Conservation (phyloP, 2,888 invertebrate species). For the Anagyrus pseudococci region DNA sequence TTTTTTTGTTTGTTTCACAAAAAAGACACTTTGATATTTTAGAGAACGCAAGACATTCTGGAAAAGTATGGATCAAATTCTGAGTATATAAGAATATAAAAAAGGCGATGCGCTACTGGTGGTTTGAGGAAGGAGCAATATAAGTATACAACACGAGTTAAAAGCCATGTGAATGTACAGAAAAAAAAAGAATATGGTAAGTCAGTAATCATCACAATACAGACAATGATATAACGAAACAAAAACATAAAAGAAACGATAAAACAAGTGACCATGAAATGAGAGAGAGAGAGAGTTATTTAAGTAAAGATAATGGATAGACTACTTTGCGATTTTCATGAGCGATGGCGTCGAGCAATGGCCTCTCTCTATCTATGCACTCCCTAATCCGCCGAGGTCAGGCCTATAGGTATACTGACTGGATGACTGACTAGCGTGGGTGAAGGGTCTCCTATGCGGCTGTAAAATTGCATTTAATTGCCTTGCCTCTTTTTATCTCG, state of each 20-base stretch:
- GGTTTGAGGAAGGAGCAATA: conserved; percentile 7
- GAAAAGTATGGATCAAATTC: conserved; percentile 7
- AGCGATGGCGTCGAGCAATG: conserved; percentile 25
- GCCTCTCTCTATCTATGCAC: conserved; percentile 56
- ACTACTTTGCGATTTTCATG: conserved; percentile 41
- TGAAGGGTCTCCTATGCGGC: conserved; percentile 47
- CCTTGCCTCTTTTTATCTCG: conserved; percentile 39
- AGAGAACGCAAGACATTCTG: conserved; percentile 3
- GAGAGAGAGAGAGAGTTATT: conserved; percentile 11
- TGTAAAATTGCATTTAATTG: conserved; percentile 46
- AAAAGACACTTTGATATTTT: conserved; percentile 6
- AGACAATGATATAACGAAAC: conserved; percentile 16
- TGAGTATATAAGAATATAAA: conserved; percentile 7
- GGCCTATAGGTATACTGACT: conserved; percentile 59
- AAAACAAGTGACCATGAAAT: no score
- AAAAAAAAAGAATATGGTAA: conserved; percentile 11
- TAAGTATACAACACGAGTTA: conserved; percentile 18
- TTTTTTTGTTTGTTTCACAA: no score
- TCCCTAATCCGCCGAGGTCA: conserved; percentile 61
- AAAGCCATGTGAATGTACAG: conserved; percentile 6
- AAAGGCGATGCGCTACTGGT: conserved; percentile 13
- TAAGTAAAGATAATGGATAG: conserved; percentile 27
- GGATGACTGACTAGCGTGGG: conserved; percentile 60
- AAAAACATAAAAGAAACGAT: conserved; percentile 36
- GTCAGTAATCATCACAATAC: background rate